Percentiles rank a stretch among this genome's conserved stretches.
These are phyloP conservation scores for Drosophila azteca DNA, from an alignment of 1,140 invertebrate genomes.

Conservation along the genomic window DNA sequence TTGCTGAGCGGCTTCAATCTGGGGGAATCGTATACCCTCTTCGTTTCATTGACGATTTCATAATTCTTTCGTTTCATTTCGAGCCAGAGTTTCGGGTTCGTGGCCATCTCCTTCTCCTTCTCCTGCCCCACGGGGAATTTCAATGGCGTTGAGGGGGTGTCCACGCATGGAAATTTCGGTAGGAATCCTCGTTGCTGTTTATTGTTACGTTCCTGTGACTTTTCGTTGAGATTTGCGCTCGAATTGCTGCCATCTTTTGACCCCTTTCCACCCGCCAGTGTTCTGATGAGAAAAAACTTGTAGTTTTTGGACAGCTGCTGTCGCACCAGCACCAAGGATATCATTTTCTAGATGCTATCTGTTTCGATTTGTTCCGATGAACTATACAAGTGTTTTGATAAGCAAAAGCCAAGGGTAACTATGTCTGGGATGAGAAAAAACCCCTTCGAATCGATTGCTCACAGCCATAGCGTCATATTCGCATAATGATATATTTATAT, in stretches of 20 bases:
- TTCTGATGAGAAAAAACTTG: not conserved
- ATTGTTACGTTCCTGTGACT: too few species aligned
- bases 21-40: too few species aligned
- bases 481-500: constrained; percentile 26
- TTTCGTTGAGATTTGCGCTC: not conserved
- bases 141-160: not conserved
- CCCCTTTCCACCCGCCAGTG: not conserved
- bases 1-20: too few species aligned
- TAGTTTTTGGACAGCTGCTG: not conserved
- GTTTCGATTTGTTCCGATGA: constrained; percentile 7
- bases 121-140: constrained; percentile 31
- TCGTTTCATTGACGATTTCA: too few species aligned
- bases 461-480: constrained; percentile 1
- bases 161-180: constrained; percentile 13
- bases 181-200: not conserved
- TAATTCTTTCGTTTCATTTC: too few species aligned
- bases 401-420: constrained; percentile 6
- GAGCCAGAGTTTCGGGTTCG: too few species aligned
- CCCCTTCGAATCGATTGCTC: constrained; percentile 19
- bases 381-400: not conserved
- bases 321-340: constrained; percentile 12
- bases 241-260: not conserved
- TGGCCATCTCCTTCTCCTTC: not conserved
- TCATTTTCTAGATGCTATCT: constrained; percentile 27
- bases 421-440: not conserved